These are phyloP conservation scores for Nasonia oneida DNA, from an alignment of 2,888 invertebrate genomes.

Conservation along the genomic window DNA sequence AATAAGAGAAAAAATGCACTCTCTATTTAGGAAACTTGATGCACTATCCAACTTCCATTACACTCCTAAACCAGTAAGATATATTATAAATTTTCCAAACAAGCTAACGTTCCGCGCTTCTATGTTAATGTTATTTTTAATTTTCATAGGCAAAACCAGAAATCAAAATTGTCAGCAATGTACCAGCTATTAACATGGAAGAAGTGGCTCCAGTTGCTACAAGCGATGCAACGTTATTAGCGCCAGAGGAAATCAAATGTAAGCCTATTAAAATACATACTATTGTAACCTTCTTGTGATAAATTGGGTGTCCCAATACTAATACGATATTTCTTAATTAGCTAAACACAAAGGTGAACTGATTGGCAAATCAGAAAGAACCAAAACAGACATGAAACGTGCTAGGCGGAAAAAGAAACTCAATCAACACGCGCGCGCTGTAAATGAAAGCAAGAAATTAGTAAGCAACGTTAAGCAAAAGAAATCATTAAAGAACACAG, in stretches of 20 bases:
- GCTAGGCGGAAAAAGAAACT: conserved; percentile 93
- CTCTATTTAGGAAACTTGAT: conserved; percentile 92
- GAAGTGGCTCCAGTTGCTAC: conserved; percentile 96
- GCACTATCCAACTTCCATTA: conserved; percentile 96
- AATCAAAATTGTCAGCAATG: conserved; percentile 93
- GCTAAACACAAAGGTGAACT: conserved; percentile 80
- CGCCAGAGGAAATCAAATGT: conserved; percentile 94
- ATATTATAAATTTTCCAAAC: conserved; percentile 8
- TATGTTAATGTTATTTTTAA: conserved; percentile 35
- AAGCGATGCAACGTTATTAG: conserved; percentile 91
- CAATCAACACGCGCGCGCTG: conserved; percentile 82
- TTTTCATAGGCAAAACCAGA: conserved; percentile 87
- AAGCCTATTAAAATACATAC: not conserved
- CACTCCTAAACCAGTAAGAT: conserved; percentile 88
- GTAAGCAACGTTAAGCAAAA: conserved; percentile 75
- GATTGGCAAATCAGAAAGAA: conserved; percentile 89
- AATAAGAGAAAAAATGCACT: conserved; percentile 87
- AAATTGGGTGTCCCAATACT: conserved; percentile 80
- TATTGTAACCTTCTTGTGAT: not conserved
- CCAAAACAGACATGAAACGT: conserved; percentile 92
- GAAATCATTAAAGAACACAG: conserved; percentile 82
- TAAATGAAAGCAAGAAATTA: conserved; percentile 80
- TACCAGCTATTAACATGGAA: conserved; percentile 95
- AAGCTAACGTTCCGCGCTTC: conserved; percentile 43
- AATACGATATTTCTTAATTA: conserved; percentile 72